Evolutionary conservation across 2,888 invertebrate species (phyloP).

Genomic region (Tortricodes alternella): DNA sequence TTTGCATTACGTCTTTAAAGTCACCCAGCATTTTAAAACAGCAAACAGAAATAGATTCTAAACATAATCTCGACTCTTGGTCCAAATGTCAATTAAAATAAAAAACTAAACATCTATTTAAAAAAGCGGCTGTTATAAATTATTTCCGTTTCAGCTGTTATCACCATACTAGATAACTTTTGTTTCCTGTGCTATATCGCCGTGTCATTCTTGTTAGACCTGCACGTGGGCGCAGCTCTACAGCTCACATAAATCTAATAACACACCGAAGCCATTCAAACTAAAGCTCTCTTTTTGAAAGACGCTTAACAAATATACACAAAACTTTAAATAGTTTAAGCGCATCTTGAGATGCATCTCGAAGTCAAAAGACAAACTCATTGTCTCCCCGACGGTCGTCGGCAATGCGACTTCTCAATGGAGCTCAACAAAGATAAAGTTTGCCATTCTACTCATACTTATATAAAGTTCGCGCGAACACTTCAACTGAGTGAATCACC

Average conservation of each 20-base stretch:
- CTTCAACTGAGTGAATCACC: conserved; percentile 61
- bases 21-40: no score
- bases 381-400: conserved; percentile 58
- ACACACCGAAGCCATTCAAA: neutral
- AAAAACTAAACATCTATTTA: no score
- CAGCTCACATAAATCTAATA: neutral
- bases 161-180: no score
- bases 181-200: no score
- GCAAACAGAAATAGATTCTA: no score
- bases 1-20: no score
- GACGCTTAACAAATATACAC: conserved; percentile 38
- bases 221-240: no score
- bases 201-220: no score
- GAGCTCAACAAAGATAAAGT: conserved; percentile 59
- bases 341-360: conserved; percentile 54
- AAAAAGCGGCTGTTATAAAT: no score
- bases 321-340: conserved; percentile 52
- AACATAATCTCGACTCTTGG: no score
- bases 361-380: conserved; percentile 68
- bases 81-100: no score
- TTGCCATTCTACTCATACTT: conserved; percentile 63
- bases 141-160: no score
- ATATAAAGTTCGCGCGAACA: conserved; percentile 53
- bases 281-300: conserved; percentile 37
- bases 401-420: conserved; percentile 61